Percentiles rank a stretch among this genome's conserved stretches.
These are phyloP conservation scores for Grapholita molesta DNA, from an alignment of 1,140 invertebrate species.

Conservation along the genomic window DNA sequence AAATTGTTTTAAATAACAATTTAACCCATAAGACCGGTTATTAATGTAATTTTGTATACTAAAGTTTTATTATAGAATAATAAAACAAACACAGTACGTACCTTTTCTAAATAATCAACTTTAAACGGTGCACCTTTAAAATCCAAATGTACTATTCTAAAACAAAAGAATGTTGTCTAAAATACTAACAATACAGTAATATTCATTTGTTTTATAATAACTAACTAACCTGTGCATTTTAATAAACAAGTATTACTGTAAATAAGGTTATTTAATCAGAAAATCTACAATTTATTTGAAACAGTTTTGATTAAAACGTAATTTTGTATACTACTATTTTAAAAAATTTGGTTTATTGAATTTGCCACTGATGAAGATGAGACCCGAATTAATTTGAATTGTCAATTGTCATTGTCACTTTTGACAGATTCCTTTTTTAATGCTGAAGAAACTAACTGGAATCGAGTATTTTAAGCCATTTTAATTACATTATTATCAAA, in stretches of 20 bases:
- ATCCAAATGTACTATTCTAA: constrained; percentile 65
- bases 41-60: background rate
- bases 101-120: constrained; percentile 49
- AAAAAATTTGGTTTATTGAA: background rate
- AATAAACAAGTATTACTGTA: background rate
- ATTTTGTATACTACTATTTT: background rate
- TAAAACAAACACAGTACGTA: constrained; percentile 29
- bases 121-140: constrained; percentile 60
- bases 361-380: background rate
- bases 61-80: constrained; percentile 13
- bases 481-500: too few relatives aligned
- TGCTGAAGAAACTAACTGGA: too few relatives aligned
- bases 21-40: too few relatives aligned
- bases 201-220: background rate
- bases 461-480: too few relatives aligned
- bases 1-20: too few relatives aligned
- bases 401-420: background rate
- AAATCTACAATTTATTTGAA: background rate
- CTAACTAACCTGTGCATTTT: constrained; percentile 4
- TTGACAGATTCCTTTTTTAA: background rate
- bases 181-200: constrained; percentile 12
- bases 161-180: constrained; percentile 22
- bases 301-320: background rate
- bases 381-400: background rate
- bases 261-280: background rate